Evolutionary conservation across 1,140 invertebrate species (phyloP), one percentile per base, ranked within the genome.

Genomic region (Dryas iulia): DNA sequence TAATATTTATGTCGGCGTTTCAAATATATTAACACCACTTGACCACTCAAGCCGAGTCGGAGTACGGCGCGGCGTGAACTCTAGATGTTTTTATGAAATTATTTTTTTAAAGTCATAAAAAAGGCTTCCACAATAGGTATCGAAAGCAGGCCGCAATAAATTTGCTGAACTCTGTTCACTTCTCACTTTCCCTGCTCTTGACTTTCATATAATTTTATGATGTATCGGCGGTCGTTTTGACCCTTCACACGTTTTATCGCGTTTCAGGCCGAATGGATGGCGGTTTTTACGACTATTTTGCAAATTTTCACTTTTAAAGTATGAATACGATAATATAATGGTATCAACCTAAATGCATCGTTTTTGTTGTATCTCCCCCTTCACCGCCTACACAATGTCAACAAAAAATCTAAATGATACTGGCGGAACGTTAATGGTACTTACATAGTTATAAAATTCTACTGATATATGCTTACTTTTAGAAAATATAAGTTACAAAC

Each of bases 121-220:
- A 74, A 68, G 67, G 74, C 69, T 81, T 83, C 68, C 76, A 90
- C 89, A 91, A 91, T 86, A 84, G 82, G 81, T 84, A 87, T 91
- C 86, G 79, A 86, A 81, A 84, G 78, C 89, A 90, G 82, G 78
- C 86, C 81, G 82, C 84, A 80, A 90, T 91, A 91, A 91, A 89
- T 90, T 84, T 76, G 58, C 68, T 73, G 64, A 78, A 76, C 76
- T 82, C 80, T 78, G 81, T 86, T 85, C 86, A 86, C 87, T 82
- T 85, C 79, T 83, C 82, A 83, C 83, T 83, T 83, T 81, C 81
- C 80, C 85, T 87, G 86, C 86, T 81, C 82, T 89, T 89, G 87
- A 89, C 87, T 91, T 90, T 91, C 84, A 90, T 90, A 89, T 91
- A 91, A 91, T 87, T 89, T 90, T 89, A 89, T 89, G 87, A 91